A percentile compares a stretch with the other conserved stretches of the same genome.
These are phyloP conservation scores for Coranthus polyacanthus DNA, from an alignment of 2,797 vertebrate species.

Conservation along the genomic window DNA sequence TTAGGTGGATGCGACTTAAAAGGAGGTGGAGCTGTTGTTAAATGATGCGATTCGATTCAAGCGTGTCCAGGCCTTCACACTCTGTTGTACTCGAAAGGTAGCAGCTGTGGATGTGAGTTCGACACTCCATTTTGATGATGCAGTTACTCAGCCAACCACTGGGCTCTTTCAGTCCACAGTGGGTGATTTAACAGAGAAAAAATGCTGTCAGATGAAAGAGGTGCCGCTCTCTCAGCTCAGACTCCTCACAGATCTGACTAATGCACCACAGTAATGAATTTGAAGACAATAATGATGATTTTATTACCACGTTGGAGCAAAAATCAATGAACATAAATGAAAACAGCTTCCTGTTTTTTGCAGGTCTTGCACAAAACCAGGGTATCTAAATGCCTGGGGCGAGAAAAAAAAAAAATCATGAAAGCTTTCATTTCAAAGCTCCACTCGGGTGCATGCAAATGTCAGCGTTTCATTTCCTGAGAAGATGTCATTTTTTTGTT, in stretches of 20 bases:
- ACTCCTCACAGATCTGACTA: neutral
- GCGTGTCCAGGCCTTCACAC: slow-evolving; percentile 29
- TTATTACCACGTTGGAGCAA: slow-evolving; percentile 3
- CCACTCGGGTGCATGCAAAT: slow-evolving; percentile 28
- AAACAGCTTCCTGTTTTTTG: slow-evolving; percentile 4
- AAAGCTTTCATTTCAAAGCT: slow-evolving; percentile 28
- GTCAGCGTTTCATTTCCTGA: slow-evolving; percentile 59
- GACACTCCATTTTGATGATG: slow-evolving; percentile 18
- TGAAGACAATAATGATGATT: slow-evolving; percentile 9
- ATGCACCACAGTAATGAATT: neutral
- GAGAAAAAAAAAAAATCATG: neutral
- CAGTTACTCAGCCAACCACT: slow-evolving; percentile 26
- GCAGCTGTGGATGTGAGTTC: slow-evolving; percentile 35
- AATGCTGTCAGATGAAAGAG: slow-evolving; percentile 11
- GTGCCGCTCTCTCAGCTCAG: slow-evolving; percentile 2
- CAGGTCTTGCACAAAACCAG: slow-evolving; percentile 12
- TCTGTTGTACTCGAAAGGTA: slow-evolving; percentile 35
- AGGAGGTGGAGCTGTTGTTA: slow-evolving; percentile 8
- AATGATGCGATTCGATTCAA: slow-evolving; percentile 25
- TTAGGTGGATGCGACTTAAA: slow-evolving; percentile 1
- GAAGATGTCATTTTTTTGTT: slow-evolving; percentile 15
- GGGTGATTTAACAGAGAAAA: slow-evolving; percentile 12
- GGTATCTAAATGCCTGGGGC: neutral
- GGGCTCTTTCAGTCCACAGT: slow-evolving; percentile 11
- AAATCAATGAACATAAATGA: slow-evolving; percentile 11